These are phyloP conservation scores for Andricus grossulariae DNA, from an alignment of 1,140 invertebrate genomes.

Conservation along the genomic window DNA sequence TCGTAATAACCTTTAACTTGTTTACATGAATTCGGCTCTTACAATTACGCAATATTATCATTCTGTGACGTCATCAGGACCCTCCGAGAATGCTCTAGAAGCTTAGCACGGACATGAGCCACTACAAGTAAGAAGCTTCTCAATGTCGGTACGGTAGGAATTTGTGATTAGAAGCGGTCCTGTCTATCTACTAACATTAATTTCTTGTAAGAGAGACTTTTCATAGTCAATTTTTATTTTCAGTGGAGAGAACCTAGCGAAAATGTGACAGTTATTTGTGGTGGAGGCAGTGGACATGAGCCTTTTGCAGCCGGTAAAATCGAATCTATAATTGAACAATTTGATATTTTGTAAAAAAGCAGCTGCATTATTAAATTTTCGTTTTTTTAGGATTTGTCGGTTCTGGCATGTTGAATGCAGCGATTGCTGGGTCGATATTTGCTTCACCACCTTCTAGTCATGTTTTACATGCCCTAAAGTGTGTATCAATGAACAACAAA, in stretches of 20 bases:
- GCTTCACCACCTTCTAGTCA: constrained; percentile 85
- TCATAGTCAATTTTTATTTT: constrained; percentile 51
- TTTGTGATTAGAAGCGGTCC: too few species aligned
- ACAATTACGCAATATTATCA: too few species aligned
- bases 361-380: constrained; percentile 19
- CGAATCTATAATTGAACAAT: not conserved
- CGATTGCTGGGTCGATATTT: constrained; percentile 87
- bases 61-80: too few species aligned
- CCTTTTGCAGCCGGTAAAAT: constrained; percentile 84
- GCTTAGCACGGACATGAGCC: too few species aligned
- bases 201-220: not conserved
- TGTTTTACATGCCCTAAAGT: constrained; percentile 82
- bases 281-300: constrained; percentile 92
- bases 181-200: too few species aligned
- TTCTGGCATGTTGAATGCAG: constrained; percentile 84
- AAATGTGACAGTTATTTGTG: constrained; percentile 84
- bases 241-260: constrained; percentile 72
- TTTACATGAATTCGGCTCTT: too few species aligned
- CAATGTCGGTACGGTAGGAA: too few species aligned
- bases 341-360: constrained; percentile 33
- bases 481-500: constrained; percentile 75
- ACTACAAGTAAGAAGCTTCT: too few species aligned
- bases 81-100: too few species aligned
- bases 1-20: too few species aligned
- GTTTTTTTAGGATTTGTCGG: constrained; percentile 85